Percentiles rank a stretch among this genome's conserved stretches.
phyloP scores from a whole-genome alignment of 2,113 vertebrate species.

The Solenodon paradoxus region DNA sequence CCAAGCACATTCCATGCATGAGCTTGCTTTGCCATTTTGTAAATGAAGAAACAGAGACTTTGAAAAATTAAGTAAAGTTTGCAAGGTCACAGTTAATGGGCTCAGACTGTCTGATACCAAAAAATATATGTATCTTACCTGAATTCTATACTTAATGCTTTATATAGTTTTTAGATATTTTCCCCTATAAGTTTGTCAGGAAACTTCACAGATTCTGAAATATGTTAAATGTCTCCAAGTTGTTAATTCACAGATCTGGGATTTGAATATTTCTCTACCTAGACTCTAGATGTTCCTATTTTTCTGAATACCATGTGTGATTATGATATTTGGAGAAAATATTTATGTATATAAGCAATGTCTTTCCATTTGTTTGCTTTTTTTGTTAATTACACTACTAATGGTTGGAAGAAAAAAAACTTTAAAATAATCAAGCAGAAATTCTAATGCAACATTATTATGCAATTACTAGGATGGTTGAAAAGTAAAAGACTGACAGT shows the following conservation, averaged over 20 bases:
- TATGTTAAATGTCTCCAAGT: background rate
- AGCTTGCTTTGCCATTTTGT: background rate
- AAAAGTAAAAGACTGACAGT: background rate
- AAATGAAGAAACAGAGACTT: background rate
- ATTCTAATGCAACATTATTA: background rate
- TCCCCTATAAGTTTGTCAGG: background rate
- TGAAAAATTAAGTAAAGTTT: conserved; percentile 21
- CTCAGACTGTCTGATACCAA: background rate
- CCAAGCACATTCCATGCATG: background rate
- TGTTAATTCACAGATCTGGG: background rate
- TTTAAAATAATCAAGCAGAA: background rate
- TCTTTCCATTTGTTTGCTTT: background rate
- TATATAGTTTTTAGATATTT: background rate
- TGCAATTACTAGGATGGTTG: background rate
- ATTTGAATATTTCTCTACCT: background rate
- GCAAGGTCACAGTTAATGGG: background rate
- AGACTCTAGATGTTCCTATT: background rate
- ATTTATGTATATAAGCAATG: background rate
- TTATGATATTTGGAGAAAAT: background rate
- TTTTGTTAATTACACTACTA: too few relatives aligned
- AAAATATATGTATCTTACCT: background rate
- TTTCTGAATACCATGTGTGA: background rate
- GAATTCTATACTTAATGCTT: conserved; percentile 5
- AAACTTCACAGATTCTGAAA: background rate
- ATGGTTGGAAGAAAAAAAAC: background rate